Base-by-base conservation (phyloP, 2,888 invertebrate genomes). In the Clanis bilineata region DNA sequence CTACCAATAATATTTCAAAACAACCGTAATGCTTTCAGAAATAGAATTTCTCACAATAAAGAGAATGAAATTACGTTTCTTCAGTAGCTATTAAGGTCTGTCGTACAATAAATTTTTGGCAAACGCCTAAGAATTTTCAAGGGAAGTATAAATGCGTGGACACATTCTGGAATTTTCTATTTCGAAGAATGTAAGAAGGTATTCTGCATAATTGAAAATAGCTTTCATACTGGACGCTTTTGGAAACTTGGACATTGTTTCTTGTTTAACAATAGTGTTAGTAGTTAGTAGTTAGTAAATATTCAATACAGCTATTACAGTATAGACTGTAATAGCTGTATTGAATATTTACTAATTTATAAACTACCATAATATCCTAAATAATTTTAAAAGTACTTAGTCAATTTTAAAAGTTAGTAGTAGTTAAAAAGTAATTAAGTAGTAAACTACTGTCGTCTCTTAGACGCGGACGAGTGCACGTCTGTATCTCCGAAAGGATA, bases 61-160 rank as follows among this genome's bases (percentile, higher is more conserved):
- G 56, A 28, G 43, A 57, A 43, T 57, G 25, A 51, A 41, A 43
- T 57, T 57, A 57, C 56, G 28, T 57, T 57, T 57, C 28, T 43
- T 57, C 43, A 57, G 28, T 25, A 41, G 43, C 56, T 57, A 28
- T 43, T 41, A 57, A 18, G 28, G 43, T 28, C 39, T 56, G 39
- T 10, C 56, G 10, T 57, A 43, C 43, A 36, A 58, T 58, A 58
- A 47, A 23, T 58, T 47, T 58, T 47, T 58, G 25, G 47, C 32
- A 58, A 58, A 45, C 51, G 51, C 51, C 47, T 18, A 47, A 47
- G 58, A 39, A 58, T 58, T 58, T 58, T 15, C 51, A 44, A 28
- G 28, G 45, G 38, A 28, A 39, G 47, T 47, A 41, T 51, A 51
- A 51, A 41, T 25, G 47, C 18, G 38, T 39, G 51, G 38, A 39